Base-by-base conservation (phyloP, 2,113 vertebrate genomes). In the Pomatostomus ruficeps region DNA sequence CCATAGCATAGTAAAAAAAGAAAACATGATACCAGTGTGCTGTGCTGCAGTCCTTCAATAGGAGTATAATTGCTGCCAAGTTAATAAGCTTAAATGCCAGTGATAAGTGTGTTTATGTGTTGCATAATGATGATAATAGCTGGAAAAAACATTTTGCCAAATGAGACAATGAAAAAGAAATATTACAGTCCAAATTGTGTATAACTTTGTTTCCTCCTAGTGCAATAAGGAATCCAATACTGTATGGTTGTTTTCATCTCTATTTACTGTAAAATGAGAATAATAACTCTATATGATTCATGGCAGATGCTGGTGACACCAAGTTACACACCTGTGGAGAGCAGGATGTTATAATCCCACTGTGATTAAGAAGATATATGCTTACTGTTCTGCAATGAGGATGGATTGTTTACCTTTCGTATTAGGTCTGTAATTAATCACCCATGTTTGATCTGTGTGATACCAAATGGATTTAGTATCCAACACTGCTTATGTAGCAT, bases 341-440 rank as follows among this genome's bases (percentile, higher is more conserved):
- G 79, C 40, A 94, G 88, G 61, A 94, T 95, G 88, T 97, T 96
- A 91, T 93, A 97, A 97, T 98, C 97, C 89, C 81, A 87, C 67
- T 92, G 77, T 86, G 96, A 97, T 97, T 97, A 97, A 95, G 92
- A 92, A 97, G 96, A 96, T 90, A 58, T 74, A 92, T 93, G 73
- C 31, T 96, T 72, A 75, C 61, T 40, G 25, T 91, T 96, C 81
- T 94, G 78, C 84, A 35, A 80, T 82, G 84, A 97, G 66, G 59
- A 91, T 91, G 78, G 92, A 88, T 93, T 96, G 79, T 96, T 97
- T 97, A 96, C 92, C 88, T 97, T 97, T 97, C 84, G 94, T 94
- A 85, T 97, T 97, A 96, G 78, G 80, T 66, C 96, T 88, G 67
- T 71, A 97, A 97, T 98, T 98, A 97, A 97, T 98, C 96, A 97